Evolutionary conservation across 1,140 invertebrate genomes (phyloP), one percentile per base, ranked within the genome.

Genomic region (Mylabris phalerata): DNA sequence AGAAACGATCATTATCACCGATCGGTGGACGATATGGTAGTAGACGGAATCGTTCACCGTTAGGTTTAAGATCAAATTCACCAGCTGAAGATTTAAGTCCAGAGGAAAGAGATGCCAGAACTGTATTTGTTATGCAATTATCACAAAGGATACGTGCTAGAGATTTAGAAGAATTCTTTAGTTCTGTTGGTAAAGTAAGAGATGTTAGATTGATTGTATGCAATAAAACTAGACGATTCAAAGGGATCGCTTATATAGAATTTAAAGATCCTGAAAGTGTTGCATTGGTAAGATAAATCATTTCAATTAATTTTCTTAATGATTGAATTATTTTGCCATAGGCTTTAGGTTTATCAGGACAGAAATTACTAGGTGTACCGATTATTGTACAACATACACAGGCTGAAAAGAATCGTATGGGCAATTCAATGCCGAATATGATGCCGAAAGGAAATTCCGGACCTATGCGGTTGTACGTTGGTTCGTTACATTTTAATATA

Each of bases 171-270:
- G 96, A 99, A 76, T 99, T 99, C 75, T 99, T 99, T 73, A 97
- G 93, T 3, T 92, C 93, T 55, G 96, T 99, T 56, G 98, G 98
- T 41, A 98, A 98, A 82, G 96, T 98, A 19, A 84, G 94, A 67
- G 98, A 99, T 82, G 98, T 99, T 7, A 82, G 95, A 71, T 84
- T 99, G 60, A 99, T 99, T 44, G 98, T 95, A 43, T 98, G 98
- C 75, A 98, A 98, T 74, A 98, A 98, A 77, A 99, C 98, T 0
- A 84, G 97, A 66, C 80, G 96, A 63, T 99, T 98, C 66, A 99
- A 99, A 79, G 98, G 98, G 50, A 99, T 99, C 70, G 92, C 95
- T 11, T 99, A 99, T 76, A 95, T 99, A 48, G 98, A 99, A 78
- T 99, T 99, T 75, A 89, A 90, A 71, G 95, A 99, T 78, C 90